Evolutionary conservation across 2,113 vertebrate genomes (phyloP).

Genomic region (Podarcis raffonei): DNA sequence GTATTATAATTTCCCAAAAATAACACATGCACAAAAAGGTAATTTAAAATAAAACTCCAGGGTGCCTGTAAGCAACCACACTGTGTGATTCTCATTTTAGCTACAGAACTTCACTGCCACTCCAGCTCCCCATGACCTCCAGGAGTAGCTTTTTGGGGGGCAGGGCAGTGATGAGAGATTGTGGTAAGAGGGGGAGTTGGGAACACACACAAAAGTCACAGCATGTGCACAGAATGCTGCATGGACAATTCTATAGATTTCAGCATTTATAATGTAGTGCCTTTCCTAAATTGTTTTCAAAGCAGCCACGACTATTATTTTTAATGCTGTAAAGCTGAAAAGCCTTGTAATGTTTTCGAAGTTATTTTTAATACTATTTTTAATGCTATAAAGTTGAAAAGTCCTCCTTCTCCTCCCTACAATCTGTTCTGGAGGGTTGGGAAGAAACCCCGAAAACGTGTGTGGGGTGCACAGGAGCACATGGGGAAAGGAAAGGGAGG

Average conservation of each 20-base stretch:
- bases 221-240: not conserved
- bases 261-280: not conserved
- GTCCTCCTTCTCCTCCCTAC: not conserved
- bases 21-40: not conserved
- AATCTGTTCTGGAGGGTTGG: no score
- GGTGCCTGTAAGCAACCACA: not conserved
- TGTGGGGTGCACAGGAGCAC: no score
- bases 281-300: not conserved
- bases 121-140: not conserved
- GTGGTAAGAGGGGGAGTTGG: not conserved
- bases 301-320: slow-evolving; percentile 44
- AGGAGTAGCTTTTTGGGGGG: not conserved
- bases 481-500: no score
- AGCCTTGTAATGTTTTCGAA: not conserved
- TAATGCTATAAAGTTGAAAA: slow-evolving; percentile 1
- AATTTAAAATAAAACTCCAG: not conserved
- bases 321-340: slow-evolving; percentile 2
- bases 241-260: not conserved
- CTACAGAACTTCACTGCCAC: not conserved
- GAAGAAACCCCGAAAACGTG: no score
- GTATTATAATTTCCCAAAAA: not conserved
- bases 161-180: not conserved
- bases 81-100: not conserved
- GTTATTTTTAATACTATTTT: slow-evolving; percentile 43
- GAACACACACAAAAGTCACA: no score